These are phyloP conservation scores for Oryctes rhinoceros DNA, from an alignment of 1,140 invertebrate species.

Conservation along the genomic window DNA sequence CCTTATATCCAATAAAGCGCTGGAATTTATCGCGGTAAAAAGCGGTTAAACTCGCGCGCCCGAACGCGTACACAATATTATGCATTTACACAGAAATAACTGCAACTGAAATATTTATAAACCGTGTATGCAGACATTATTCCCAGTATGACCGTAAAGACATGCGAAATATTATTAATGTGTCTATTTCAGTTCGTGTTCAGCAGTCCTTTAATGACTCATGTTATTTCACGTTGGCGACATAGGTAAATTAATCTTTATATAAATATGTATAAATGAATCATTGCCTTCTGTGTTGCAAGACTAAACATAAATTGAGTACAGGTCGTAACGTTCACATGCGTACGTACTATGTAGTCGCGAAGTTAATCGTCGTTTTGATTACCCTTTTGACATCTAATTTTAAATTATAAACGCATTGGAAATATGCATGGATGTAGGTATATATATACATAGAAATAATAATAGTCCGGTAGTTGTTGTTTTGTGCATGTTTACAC, in stretches of 20 bases:
- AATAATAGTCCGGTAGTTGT: no score
- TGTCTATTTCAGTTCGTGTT: background rate
- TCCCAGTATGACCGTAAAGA: conserved; percentile 5
- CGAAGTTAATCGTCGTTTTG: no score
- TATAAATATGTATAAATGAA: no score
- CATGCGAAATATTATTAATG: conserved; percentile 12
- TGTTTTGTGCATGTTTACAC: no score
- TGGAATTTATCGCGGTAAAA: background rate
- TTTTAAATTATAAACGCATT: no score
- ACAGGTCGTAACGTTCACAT: no score
- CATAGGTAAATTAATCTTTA: background rate
- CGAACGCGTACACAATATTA: background rate
- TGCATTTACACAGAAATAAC: conserved; percentile 9
- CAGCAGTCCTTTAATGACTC: background rate
- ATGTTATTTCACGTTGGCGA: conserved; percentile 14
- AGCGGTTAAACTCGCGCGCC: background rate
- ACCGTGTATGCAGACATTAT: background rate
- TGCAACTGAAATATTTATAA: background rate
- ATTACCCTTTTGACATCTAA: no score
- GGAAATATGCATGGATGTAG: no score
- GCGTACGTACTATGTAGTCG: no score
- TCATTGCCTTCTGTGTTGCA: no score
- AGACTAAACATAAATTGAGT: no score
- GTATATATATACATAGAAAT: no score
- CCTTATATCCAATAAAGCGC: background rate